A percentile compares a stretch with the other conserved stretches of the same genome.
These are phyloP conservation scores for Chascanopsetta lugubris DNA, from an alignment of 2,113 vertebrate genomes.

Conservation along the genomic window DNA sequence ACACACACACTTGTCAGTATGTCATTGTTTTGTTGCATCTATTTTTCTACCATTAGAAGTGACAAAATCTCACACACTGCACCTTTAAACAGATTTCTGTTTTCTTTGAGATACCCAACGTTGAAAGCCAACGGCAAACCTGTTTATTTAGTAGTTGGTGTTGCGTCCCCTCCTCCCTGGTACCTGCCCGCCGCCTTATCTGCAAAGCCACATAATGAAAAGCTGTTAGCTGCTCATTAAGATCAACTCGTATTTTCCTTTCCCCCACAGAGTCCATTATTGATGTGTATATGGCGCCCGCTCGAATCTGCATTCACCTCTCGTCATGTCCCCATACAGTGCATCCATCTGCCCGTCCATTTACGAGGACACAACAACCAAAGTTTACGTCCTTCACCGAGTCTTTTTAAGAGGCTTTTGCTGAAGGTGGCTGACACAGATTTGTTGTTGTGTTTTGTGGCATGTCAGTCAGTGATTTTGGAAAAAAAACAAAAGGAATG, in stretches of 20 bases:
- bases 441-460: conserved; percentile 9
- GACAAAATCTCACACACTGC: no score
- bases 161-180: not conserved
- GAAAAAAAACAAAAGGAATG: conserved; percentile 11
- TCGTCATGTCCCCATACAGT: not conserved
- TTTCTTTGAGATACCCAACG: no score
- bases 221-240: not conserved
- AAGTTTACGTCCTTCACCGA: not conserved
- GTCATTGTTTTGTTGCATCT: no score
- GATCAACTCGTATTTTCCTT: not conserved
- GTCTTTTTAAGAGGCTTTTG: not conserved
- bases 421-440: not conserved
- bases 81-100: no score
- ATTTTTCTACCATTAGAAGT: no score
- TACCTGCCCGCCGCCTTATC: not conserved
- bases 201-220: not conserved
- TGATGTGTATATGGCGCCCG: not conserved
- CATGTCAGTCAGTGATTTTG: conserved; percentile 9
- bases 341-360: no score
- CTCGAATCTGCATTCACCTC: not conserved
- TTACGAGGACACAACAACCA: no score
- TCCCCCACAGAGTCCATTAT: not conserved
- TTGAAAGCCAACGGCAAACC: not conserved
- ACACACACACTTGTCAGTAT: no score
- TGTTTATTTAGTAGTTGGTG: not conserved